Evolutionary conservation across 2,797 vertebrate genomes (phyloP).

Genomic region (Cossypha niveicapilla): DNA sequence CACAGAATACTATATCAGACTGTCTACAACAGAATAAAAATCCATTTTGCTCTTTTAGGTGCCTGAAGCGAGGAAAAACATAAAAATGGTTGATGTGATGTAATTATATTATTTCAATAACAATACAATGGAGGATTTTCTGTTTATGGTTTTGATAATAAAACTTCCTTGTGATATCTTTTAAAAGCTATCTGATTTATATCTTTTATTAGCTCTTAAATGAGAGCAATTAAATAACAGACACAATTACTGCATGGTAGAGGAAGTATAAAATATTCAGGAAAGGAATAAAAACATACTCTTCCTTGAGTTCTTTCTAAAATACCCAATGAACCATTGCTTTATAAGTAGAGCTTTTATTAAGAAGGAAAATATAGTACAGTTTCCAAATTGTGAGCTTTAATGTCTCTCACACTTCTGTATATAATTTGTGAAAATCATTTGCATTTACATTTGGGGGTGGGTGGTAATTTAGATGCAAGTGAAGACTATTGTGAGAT

Average conservation of each 20-base stretch:
- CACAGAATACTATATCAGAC: background rate
- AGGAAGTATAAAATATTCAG: constrained; percentile 24
- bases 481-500: background rate
- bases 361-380: background rate
- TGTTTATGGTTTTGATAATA: background rate
- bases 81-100: constrained; percentile 38
- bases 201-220: constrained; percentile 40
- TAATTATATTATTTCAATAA: constrained; percentile 36
- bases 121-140: background rate
- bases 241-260: background rate
- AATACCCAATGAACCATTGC: background rate
- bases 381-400: background rate
- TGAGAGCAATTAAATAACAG: constrained; percentile 46
- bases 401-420: background rate
- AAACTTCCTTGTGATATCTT: background rate
- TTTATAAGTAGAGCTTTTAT: constrained; percentile 7
- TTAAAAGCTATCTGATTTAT: constrained; percentile 1
- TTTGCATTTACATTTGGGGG: background rate
- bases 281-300: background rate
- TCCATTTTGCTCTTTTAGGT: background rate
- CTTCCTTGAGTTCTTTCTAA: background rate
- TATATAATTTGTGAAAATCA: background rate
- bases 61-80: background rate
- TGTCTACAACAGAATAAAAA: background rate
- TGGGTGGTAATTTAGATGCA: background rate